Percentiles rank a stretch among this genome's conserved stretches.
These are phyloP conservation scores for Pitta sordida DNA, from an alignment of 2,113 vertebrate species.

Conservation along the genomic window DNA sequence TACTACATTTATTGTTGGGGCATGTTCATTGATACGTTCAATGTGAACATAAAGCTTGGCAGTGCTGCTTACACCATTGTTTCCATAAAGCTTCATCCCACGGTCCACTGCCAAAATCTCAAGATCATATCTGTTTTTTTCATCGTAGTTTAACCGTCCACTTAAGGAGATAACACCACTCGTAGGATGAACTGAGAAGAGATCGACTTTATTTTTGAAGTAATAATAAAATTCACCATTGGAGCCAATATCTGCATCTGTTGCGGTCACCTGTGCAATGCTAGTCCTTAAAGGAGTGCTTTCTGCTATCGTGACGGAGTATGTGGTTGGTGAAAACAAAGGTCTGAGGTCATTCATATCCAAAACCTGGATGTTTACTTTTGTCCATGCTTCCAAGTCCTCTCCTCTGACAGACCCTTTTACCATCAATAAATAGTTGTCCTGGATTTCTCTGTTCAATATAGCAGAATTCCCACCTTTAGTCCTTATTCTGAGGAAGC, in stretches of 20 bases:
- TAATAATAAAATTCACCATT: constrained; percentile 99
- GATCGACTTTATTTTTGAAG: constrained; percentile 92
- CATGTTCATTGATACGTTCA: constrained; percentile 89
- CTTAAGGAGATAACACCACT: constrained; percentile 94
- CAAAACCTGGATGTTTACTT: constrained; percentile 92
- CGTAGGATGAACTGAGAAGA: constrained; percentile 94
- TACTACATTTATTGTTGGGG: constrained; percentile 82
- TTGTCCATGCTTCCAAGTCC: constrained; percentile 92
- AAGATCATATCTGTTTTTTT: constrained; percentile 88
- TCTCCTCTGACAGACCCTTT: constrained; percentile 94
- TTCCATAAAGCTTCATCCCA: constrained; percentile 97
- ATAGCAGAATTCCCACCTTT: constrained; percentile 97
- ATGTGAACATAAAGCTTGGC: constrained; percentile 95
- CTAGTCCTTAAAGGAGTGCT: constrained; percentile 95
- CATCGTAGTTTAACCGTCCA: constrained; percentile 86
- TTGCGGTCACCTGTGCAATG: constrained; percentile 97
- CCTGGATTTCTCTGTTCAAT: constrained; percentile 95
- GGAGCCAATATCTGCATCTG: constrained; percentile 95
- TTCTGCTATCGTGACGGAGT: constrained; percentile 93
- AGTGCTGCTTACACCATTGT: constrained; percentile 96
- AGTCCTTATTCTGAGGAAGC: constrained; percentile 95
- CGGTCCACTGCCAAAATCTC: constrained; percentile 95
- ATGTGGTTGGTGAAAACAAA: constrained; percentile 97
- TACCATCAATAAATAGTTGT: constrained; percentile 91
- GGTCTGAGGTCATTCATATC: constrained; percentile 99